Evolutionary conservation across 1,140 invertebrate genomes (phyloP), one percentile per base, ranked within the genome.

Genomic region (Drosophila elegans): DNA sequence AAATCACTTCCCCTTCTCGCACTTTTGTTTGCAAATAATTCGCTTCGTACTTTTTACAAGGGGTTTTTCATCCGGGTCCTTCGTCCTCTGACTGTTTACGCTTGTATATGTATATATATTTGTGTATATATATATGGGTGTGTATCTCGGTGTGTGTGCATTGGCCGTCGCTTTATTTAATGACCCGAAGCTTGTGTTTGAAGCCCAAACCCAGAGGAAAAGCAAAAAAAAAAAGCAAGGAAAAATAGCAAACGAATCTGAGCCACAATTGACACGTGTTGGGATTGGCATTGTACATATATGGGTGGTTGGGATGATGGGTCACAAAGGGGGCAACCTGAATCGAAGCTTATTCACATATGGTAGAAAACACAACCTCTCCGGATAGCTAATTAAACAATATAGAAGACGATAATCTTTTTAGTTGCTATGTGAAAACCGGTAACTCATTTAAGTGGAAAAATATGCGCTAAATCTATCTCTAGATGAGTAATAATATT

Each of bases 1-100:
- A 84, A 84, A 84, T 85, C 72, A 80, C 72, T 84, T 80, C 61
- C 72, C 77, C 64, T 55, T 41, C 71, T 53, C 67, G 71, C 71
- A 74, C 71, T 74, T 67, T 74, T 74, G 69, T 74, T 74, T 74
- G 69, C 71, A 63, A 74, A 79, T 80, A 74, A 79, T 79, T 79
- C 68, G 51, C 76, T 67, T 63, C 59, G 59, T 73, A 78, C 75
- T 60, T 79, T 60, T 76, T 68, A 60, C 73, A 76, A 68, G 74
- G 74, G 74, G 46, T 57, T 59, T 63, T 55, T 36, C 57, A 64
- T 29, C 27, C 62, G 56, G 29, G 39, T 38, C 39, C 53, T 44
- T 73, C 39, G 67, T 73, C 66, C 69, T 73, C 51, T 49, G 36
- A 42, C 46, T 61, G 38, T 56, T 41, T 56, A 69, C 49, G 51